Evolutionary conservation across 30 jellyfish, hydroid and myxozoan species (phyloP).

Genomic region (Aurelia sp.): DNA sequence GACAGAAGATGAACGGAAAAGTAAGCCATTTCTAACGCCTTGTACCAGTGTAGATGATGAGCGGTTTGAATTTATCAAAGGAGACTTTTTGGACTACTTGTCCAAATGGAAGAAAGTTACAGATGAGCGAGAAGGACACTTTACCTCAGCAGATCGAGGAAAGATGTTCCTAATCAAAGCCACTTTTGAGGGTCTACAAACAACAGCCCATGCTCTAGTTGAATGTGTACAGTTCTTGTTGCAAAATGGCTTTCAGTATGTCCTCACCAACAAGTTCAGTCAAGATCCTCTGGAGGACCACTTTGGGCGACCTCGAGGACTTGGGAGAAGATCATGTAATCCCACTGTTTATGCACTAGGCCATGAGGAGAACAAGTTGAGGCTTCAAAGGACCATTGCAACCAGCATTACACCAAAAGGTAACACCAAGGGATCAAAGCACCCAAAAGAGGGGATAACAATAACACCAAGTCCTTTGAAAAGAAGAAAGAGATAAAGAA

Average conservation of each 20-base stretch:
- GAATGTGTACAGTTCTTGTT: slow-evolving; percentile 44
- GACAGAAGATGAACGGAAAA: slow-evolving; percentile 23
- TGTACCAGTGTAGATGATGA: slow-evolving; percentile 46
- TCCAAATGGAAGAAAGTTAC: slow-evolving; percentile 26
- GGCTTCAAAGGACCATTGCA: slow-evolving; percentile 53
- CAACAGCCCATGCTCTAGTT: slow-evolving; percentile 52
- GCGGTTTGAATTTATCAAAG: slow-evolving; percentile 65
- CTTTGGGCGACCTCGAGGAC: slow-evolving; percentile 63
- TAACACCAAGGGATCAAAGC: slow-evolving; percentile 47
- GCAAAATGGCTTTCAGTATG: slow-evolving; percentile 55
- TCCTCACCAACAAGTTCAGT: slow-evolving; percentile 45
- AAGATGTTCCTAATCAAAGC: slow-evolving; percentile 60
- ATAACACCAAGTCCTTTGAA: slow-evolving; percentile 46
- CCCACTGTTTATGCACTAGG: slow-evolving; percentile 60
- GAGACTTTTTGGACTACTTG: slow-evolving; percentile 50
- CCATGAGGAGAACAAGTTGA: slow-evolving; percentile 39
- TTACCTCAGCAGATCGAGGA: slow-evolving; percentile 11
- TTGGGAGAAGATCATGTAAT: slow-evolving; percentile 57
- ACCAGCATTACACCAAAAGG: slow-evolving; percentile 45
- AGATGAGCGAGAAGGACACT: slow-evolving; percentile 34
- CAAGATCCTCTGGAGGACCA: slow-evolving; percentile 72
- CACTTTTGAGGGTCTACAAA: slow-evolving; percentile 61
- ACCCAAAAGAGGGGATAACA: slow-evolving; percentile 26
- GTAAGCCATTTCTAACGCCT: slow-evolving; percentile 63
- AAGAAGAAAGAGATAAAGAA: slow-evolving; percentile 22